Evolutionary conservation across 2,113 vertebrate genomes (phyloP).

Genomic region (Ailuropoda melanoleuca): DNA sequence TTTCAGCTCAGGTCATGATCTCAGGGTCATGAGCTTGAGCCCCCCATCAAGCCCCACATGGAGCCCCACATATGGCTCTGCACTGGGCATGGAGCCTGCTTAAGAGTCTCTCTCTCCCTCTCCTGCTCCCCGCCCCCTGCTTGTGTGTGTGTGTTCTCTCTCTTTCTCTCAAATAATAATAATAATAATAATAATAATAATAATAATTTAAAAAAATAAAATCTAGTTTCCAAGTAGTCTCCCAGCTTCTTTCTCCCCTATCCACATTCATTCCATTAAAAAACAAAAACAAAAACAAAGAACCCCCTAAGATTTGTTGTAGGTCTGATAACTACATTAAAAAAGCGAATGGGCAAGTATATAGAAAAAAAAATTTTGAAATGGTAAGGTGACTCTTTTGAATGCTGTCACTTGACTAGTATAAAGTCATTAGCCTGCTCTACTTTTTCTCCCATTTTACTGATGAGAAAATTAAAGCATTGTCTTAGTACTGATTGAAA

Average conservation of each 20-base stretch:
- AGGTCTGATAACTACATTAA: not conserved
- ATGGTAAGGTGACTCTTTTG: not conserved
- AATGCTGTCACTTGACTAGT: not conserved
- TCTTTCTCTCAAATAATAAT: not conserved
- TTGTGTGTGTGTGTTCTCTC: not conserved
- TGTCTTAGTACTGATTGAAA: not conserved
- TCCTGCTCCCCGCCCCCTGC: not conserved
- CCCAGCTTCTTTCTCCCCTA: not conserved
- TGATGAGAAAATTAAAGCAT: not conserved
- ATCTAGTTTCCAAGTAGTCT: not conserved
- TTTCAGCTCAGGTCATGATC: not conserved
- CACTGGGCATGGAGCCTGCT: not conserved
- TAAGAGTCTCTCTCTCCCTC: not conserved
- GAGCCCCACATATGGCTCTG: rapidly evolving
- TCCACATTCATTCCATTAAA: not conserved
- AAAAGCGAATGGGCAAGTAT: not conserved
- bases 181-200: not conserved
- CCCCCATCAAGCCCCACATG: not conserved
- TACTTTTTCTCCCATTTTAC: not conserved
- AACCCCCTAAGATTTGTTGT: not conserved
- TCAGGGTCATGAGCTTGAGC: not conserved
- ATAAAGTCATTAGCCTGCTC: not conserved
- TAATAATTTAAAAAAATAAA: not conserved
- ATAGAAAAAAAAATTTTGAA: not conserved
- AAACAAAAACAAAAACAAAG: not conserved